phyloP scores from a whole-genome alignment of 1,140 invertebrate genomes.

The Bombus breviceps region DNA sequence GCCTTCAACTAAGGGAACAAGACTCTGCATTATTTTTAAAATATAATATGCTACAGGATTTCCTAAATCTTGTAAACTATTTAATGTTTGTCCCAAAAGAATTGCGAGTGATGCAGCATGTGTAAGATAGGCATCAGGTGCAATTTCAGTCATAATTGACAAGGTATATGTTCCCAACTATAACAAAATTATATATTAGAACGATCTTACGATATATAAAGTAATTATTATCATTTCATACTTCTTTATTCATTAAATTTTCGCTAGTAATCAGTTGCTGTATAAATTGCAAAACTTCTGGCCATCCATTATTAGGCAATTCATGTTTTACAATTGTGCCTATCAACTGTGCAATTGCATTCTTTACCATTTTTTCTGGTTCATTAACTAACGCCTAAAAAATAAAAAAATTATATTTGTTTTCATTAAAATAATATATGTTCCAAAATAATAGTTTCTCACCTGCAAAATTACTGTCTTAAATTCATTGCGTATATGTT shows the following conservation, averaged over 20 bases:
- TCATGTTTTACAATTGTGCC: constrained; percentile 89
- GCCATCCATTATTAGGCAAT: constrained; percentile 86
- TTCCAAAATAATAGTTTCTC: constrained; percentile 23
- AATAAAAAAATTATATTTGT: not conserved
- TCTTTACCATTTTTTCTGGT: constrained; percentile 85
- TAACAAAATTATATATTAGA: constrained; percentile 38
- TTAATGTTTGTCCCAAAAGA: constrained; percentile 83
- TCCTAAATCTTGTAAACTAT: constrained; percentile 80
- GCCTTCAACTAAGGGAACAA: constrained; percentile 84
- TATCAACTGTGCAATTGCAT: constrained; percentile 86
- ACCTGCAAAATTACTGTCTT: constrained; percentile 75
- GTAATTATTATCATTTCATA: constrained; percentile 66
- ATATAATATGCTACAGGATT: constrained; percentile 85
- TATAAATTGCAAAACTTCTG: constrained; percentile 88
- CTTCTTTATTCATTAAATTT: constrained; percentile 84
- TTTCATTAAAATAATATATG: not conserved
- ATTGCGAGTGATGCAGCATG: constrained; percentile 83
- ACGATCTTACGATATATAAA: constrained; percentile 26
- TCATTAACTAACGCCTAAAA: constrained; percentile 85
- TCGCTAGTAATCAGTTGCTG: constrained; percentile 84
- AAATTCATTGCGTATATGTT: constrained; percentile 74
- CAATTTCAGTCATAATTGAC: constrained; percentile 85
- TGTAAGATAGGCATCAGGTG: constrained; percentile 84
- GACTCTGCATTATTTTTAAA: constrained; percentile 85
- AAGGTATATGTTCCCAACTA: constrained; percentile 87